Percentiles rank a stretch among this genome's conserved stretches.
These are phyloP conservation scores for Bursaphelenchus mucronatus DNA, from an alignment of 1,140 invertebrate genomes.

Conservation along the genomic window DNA sequence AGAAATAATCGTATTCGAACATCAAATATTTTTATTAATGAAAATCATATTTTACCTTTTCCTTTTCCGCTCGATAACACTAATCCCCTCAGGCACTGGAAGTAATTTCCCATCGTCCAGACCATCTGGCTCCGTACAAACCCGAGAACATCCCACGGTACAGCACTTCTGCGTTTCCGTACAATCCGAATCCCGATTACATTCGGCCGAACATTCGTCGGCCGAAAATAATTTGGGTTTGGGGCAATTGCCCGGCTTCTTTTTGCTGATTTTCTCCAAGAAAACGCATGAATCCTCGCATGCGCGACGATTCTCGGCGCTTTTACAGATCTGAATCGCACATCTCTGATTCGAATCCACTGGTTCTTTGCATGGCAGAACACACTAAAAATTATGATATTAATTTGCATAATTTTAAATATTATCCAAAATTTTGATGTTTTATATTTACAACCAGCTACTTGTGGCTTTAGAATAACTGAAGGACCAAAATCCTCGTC, in stretches of 20 bases:
- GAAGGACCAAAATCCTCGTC: not conserved
- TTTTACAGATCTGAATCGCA: conserved; percentile 33
- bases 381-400: conserved; percentile 44
- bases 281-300: conserved; percentile 52
- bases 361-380: conserved; percentile 36
- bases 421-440: conserved; percentile 13
- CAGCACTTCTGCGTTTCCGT: conserved; percentile 39
- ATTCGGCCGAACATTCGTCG: conserved; percentile 48
- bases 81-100: conserved; percentile 48
- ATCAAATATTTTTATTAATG: conserved; percentile 20
- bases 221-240: conserved; percentile 12
- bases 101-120: conserved; percentile 38
- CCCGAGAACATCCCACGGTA: conserved; percentile 38
- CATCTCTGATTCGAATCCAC: conserved; percentile 27
- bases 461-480: not conserved
- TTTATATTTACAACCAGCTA: not conserved
- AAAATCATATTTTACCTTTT: conserved; percentile 34
- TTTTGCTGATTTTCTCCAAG: conserved; percentile 35
- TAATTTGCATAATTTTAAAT: conserved; percentile 5
- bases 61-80: conserved; percentile 49
- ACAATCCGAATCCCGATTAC: conserved; percentile 51
- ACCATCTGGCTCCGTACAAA: conserved; percentile 36
- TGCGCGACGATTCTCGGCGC: conserved; percentile 18
- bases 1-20: not conserved
- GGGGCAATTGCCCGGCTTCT: conserved; percentile 50